Evolutionary conservation across 2,113 vertebrate species (phyloP).

Genomic region (Trinectes maculatus): DNA sequence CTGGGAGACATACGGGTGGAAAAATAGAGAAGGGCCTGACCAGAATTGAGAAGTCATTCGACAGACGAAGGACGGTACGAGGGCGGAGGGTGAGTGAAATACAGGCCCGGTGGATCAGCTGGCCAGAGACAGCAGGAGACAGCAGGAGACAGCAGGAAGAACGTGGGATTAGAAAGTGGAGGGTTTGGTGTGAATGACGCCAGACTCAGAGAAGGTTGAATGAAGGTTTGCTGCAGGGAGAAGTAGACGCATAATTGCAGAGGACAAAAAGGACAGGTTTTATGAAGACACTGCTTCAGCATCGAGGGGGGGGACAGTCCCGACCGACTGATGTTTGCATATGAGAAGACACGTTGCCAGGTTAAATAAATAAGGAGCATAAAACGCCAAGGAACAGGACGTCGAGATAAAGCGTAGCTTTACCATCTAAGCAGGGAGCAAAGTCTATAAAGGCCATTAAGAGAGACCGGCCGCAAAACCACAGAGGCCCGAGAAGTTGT

Average conservation of each 20-base stretch:
- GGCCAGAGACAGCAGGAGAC: constrained; percentile 39
- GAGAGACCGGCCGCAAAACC: background rate
- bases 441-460: background rate
- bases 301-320: constrained; percentile 17
- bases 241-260: constrained; percentile 39
- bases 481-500: constrained; percentile 28
- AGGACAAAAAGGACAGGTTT: constrained; percentile 42
- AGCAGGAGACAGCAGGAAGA: constrained; percentile 30
- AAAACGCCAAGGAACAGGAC: background rate
- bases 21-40: constrained; percentile 31
- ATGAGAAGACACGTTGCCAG: constrained; percentile 1
- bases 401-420: background rate
- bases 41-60: constrained; percentile 48
- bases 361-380: constrained; percentile 2
- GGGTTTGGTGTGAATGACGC: constrained; percentile 37
- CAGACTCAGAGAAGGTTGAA: constrained; percentile 54
- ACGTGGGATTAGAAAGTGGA: constrained; percentile 44
- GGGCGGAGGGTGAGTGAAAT: constrained; percentile 41
- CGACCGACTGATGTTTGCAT: constrained; percentile 28
- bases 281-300: constrained; percentile 37
- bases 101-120: constrained; percentile 63
- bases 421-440: background rate
- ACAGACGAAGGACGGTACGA: constrained; percentile 47
- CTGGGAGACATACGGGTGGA: constrained; percentile 25
- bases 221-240: constrained; percentile 57